Conservation (phyloP, 2,888 invertebrate genomes). For the Agrotis exclamationis region DNA sequence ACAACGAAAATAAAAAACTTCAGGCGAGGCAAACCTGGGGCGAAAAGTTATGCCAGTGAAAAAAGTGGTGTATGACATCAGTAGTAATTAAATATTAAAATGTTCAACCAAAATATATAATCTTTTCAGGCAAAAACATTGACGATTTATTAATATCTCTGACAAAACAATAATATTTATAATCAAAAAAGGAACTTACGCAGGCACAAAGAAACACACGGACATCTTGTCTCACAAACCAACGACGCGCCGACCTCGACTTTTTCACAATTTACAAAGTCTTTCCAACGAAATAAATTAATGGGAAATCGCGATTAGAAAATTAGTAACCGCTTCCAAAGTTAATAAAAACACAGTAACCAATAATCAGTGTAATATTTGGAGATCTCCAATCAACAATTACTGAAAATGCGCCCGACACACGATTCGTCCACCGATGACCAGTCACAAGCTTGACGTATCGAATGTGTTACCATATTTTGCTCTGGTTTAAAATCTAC, state of each 20-base stretch:
- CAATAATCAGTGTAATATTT: slow-evolving; percentile 90
- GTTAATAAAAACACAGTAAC: slow-evolving; percentile 86
- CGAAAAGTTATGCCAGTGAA: not conserved
- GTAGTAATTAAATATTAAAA: slow-evolving; percentile 3
- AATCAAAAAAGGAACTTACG: slow-evolving; percentile 91
- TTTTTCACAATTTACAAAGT: slow-evolving; percentile 65
- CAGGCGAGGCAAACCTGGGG: slow-evolving; percentile 37
- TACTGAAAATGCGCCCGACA: slow-evolving; percentile 89
- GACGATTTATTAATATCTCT: not conserved
- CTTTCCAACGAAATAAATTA: slow-evolving; percentile 71
- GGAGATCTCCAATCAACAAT: slow-evolving; percentile 91
- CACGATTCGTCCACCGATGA: slow-evolving; percentile 91
- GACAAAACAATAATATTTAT: slow-evolving; percentile 38
- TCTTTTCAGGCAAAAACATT: not conserved
- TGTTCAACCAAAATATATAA: slow-evolving; percentile 27
- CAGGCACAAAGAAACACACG: slow-evolving; percentile 93
- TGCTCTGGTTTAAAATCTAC: slow-evolving; percentile 16
- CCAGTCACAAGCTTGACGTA: slow-evolving; percentile 91
- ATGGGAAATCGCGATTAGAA: slow-evolving; percentile 73
- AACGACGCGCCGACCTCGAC: slow-evolving; percentile 72
- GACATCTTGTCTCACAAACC: slow-evolving; percentile 90
- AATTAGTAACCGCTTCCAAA: slow-evolving; percentile 83
- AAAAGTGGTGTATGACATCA: not conserved
- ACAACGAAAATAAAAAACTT: not conserved
- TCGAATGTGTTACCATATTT: slow-evolving; percentile 73